A percentile compares a stretch with the other conserved stretches of the same genome.
These are phyloP conservation scores for Catostomus latipinnis DNA, from an alignment of 2,797 vertebrate genomes.

Conservation along the genomic window DNA sequence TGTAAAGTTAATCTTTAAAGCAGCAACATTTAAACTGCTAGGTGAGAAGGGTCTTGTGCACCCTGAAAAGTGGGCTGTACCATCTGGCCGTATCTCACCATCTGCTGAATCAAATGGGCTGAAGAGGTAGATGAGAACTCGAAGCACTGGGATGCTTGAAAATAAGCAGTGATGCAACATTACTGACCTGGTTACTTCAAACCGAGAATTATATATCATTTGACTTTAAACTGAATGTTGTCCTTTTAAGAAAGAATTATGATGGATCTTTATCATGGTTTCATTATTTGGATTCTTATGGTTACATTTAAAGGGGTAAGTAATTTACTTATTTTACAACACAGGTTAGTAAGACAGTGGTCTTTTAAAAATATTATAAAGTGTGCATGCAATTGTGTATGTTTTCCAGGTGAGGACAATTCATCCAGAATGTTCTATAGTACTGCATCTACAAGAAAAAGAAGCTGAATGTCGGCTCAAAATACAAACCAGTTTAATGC, in stretches of 20 bases:
- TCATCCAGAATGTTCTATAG: conserved; percentile 64
- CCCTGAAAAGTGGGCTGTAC: conserved; percentile 12
- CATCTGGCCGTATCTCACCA: conserved; percentile 5
- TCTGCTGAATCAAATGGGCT: not conserved
- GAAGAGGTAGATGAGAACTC: not conserved
- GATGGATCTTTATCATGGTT: too few species aligned
- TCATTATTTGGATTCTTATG: too few species aligned
- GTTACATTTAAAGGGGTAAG: not conserved
- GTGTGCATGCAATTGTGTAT: conserved; percentile 4
- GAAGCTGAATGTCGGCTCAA: conserved; percentile 55
- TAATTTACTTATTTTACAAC: not conserved
- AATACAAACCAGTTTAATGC: conserved; percentile 29
- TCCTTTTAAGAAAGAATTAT: too few species aligned
- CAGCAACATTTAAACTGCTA: not conserved
- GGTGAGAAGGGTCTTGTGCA: not conserved
- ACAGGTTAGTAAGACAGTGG: too few species aligned
- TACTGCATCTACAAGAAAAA: conserved; percentile 60
- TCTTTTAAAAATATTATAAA: not conserved
- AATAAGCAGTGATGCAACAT: too few species aligned
- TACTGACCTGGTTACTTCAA: too few species aligned
- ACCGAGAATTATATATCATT: too few species aligned
- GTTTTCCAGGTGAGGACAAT: conserved; percentile 52
- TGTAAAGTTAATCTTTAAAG: not conserved
- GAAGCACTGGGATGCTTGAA: not conserved
- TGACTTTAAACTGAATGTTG: too few species aligned